Evolutionary conservation across 2,797 vertebrate genomes (phyloP).

Genomic region (Megaceryle alcyon): DNA sequence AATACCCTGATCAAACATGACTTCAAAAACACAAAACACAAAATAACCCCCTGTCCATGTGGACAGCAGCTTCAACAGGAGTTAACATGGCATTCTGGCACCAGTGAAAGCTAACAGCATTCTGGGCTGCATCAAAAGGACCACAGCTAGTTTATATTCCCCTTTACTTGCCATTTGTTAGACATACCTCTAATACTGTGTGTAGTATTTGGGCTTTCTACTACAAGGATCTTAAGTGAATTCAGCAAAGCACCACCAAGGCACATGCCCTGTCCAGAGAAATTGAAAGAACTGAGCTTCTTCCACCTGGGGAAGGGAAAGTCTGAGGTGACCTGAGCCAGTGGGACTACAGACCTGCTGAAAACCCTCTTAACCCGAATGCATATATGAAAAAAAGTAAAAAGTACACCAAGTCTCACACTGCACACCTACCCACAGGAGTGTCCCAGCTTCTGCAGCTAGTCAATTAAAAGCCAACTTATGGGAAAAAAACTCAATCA

Average conservation of each 20-base stretch:
- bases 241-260: not conserved
- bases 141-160: not conserved
- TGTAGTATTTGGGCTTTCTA: not conserved
- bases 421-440: conserved; percentile 83
- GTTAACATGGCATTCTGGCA: not conserved
- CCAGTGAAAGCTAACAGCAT: not conserved
- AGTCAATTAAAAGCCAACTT: conserved; percentile 84
- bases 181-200: not conserved
- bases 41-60: not conserved
- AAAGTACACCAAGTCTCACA: conserved; percentile 62
- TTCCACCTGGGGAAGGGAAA: not conserved
- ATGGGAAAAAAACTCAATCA: conserved; percentile 40
- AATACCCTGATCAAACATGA: no score
- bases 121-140: not conserved
- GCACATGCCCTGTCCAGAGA: not conserved
- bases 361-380: not conserved
- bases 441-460: conserved; percentile 77
- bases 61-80: not conserved
- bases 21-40: no score
- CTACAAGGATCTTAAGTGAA: not conserved
- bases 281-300: not conserved
- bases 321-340: not conserved
- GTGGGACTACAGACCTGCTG: not conserved
- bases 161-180: not conserved
- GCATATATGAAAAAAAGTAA: not conserved